Percentiles rank a stretch among this genome's conserved stretches.
phyloP scores from a whole-genome alignment of 2,113 vertebrate species.

The Eira barbara region DNA sequence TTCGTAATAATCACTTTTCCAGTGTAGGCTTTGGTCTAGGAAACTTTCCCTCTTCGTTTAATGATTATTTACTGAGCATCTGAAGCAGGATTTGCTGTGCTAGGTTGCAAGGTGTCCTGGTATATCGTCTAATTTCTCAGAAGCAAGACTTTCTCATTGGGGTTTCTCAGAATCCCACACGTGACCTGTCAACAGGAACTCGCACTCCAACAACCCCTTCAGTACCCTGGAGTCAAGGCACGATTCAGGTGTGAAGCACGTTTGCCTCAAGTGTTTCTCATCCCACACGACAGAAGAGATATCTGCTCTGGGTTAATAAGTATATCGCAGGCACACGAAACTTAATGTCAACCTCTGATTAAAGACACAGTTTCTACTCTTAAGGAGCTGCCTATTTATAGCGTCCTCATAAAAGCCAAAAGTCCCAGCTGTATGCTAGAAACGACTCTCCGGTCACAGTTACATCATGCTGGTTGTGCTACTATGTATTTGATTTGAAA shows the following conservation, averaged over 20 bases:
- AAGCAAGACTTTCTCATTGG: background rate
- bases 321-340: background rate
- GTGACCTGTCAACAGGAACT: background rate
- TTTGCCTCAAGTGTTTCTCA: background rate
- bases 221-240: background rate
- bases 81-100: background rate
- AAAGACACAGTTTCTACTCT: background rate
- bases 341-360: background rate
- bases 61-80: background rate
- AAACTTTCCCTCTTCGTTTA: background rate
- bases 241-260: rapidly evolving
- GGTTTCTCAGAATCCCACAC: background rate
- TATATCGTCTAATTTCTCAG: background rate
- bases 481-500: background rate
- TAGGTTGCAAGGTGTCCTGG: background rate
- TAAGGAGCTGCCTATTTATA: background rate
- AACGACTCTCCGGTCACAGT: background rate
- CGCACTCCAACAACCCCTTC: background rate
- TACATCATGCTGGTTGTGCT: background rate
- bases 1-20: background rate
- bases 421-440: background rate
- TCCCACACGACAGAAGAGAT: background rate
- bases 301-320: background rate
- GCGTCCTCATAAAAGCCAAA: background rate
- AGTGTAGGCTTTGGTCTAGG: background rate